These are phyloP conservation scores for Caprella mutica DNA, from an alignment of 2,888 invertebrate species.

Conservation along the genomic window DNA sequence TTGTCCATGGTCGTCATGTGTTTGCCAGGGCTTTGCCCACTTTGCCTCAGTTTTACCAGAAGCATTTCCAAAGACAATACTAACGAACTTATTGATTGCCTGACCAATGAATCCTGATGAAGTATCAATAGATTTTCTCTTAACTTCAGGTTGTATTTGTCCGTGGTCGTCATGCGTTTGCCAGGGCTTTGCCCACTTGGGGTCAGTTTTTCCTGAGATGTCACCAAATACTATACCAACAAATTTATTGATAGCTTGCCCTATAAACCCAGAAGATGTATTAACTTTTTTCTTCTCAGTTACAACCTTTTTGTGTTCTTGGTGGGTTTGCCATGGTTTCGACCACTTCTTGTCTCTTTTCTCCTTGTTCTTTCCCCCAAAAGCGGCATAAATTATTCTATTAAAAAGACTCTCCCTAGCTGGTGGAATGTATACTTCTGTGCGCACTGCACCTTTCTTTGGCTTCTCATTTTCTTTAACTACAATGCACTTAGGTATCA, in stretches of 20 bases:
- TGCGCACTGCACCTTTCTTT: background rate
- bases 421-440: background rate
- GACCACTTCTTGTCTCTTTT: background rate
- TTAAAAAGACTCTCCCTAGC: background rate
- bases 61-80: constrained; percentile 19
- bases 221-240: background rate
- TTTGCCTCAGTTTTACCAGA: constrained; percentile 18
- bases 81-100: constrained; percentile 16
- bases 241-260: background rate
- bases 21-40: constrained; percentile 31
- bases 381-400: background rate
- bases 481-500: background rate
- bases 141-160: too few species aligned
- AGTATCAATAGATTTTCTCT: background rate
- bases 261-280: background rate
- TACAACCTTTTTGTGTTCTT: background rate
- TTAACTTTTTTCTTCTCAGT: background rate
- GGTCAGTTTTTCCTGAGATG: constrained; percentile 3
- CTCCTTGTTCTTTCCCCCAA: background rate
- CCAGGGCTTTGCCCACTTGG: constrained; percentile 30
- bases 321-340: background rate
- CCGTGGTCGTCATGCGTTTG: constrained; percentile 20
- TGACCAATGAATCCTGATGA: background rate
- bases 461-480: background rate
- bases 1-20: constrained; percentile 16